Evolutionary conservation across 2,888 invertebrate species (phyloP).

Genomic region (Sesia bembeciformis): DNA sequence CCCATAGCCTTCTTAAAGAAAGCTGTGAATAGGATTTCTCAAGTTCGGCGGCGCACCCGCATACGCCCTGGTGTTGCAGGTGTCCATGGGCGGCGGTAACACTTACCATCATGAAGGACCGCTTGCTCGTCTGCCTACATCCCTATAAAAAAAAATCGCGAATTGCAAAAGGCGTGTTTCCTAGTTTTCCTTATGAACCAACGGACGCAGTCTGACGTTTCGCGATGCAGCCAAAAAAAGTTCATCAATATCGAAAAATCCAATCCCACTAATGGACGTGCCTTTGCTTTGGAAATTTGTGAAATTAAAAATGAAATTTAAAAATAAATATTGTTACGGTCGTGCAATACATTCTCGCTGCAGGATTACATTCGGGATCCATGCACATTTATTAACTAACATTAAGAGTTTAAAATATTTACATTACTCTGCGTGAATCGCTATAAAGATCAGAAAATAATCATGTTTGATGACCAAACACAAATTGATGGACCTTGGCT

Average conservation of each 20-base stretch:
- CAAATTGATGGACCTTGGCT: too few species aligned
- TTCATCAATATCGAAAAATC: slow-evolving; percentile 40
- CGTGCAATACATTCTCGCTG: slow-evolving; percentile 69
- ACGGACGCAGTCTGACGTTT: slow-evolving; percentile 12
- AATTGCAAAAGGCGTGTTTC: too few species aligned
- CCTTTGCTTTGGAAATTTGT: slow-evolving; percentile 48
- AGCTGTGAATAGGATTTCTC: too few species aligned
- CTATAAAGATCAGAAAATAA: neutral
- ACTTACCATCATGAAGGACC: too few species aligned
- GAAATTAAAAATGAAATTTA: slow-evolving; percentile 31
- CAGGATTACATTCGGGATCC: slow-evolving; percentile 67
- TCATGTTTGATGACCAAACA: too few species aligned
- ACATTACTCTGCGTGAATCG: slow-evolving; percentile 2
- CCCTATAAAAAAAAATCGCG: too few species aligned
- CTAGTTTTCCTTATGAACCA: too few species aligned
- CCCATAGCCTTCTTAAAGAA: too few species aligned
- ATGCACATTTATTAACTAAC: slow-evolving; percentile 58
- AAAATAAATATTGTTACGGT: slow-evolving; percentile 22
- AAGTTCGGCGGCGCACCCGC: too few species aligned
- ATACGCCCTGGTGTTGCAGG: too few species aligned
- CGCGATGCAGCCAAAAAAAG: slow-evolving; percentile 17
- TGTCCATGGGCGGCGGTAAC: too few species aligned
- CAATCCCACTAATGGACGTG: slow-evolving; percentile 58
- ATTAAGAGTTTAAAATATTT: slow-evolving; percentile 23
- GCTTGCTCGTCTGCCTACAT: too few species aligned